Conservation (phyloP, 2,113 vertebrate species). For the Meleagris gallopavo region DNA sequence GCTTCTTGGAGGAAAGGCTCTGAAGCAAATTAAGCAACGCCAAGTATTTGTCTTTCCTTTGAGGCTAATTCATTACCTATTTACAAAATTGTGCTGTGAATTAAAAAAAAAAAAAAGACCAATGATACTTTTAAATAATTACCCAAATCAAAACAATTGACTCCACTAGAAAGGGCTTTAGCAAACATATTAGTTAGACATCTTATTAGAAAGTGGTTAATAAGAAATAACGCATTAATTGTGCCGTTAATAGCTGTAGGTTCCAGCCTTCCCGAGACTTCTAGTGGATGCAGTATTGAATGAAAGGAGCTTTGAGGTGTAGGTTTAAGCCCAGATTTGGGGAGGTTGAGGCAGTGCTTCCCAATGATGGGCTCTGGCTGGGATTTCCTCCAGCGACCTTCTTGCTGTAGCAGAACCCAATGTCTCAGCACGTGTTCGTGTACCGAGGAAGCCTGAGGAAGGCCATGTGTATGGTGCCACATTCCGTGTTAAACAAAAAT, state of each 20-base stretch:
- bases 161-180: background rate
- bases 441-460: slow-evolving; percentile 53
- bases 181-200: background rate
- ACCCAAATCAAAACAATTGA: background rate
- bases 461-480: slow-evolving; percentile 60
- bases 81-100: background rate
- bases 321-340: background rate
- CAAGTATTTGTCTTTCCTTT: background rate
- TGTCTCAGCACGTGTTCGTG: background rate
- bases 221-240: background rate
- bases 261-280: background rate
- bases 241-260: background rate
- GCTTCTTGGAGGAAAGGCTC: background rate
- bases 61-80: background rate
- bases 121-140: slow-evolving; percentile 30
- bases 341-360: background rate
- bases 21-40: background rate
- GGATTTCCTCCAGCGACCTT: background rate
- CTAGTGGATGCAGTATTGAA: background rate
- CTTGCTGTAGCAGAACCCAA: background rate
- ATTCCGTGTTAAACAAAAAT: slow-evolving; percentile 84
- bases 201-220: slow-evolving; percentile 1
- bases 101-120: background rate
- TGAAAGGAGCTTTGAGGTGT: background rate
- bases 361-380: fast-evolving